Conservation (phyloP, 2,888 invertebrate genomes). For the Megalurothrips usitatus region DNA sequence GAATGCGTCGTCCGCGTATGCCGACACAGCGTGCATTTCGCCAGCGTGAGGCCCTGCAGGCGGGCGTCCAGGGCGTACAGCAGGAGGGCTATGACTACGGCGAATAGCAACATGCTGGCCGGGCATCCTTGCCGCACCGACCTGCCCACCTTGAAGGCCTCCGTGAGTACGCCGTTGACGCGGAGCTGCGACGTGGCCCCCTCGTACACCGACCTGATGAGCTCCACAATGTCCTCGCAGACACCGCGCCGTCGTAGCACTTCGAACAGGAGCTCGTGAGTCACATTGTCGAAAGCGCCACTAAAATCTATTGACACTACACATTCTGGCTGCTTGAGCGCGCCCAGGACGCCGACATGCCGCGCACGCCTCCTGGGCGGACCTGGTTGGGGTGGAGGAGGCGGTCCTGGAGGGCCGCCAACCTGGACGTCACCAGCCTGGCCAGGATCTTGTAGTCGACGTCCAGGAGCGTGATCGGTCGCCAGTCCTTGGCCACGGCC, state of each 20-base stretch:
- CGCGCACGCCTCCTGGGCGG: background rate
- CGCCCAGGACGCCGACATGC: background rate
- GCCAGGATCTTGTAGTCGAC: background rate
- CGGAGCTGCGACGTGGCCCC: no score
- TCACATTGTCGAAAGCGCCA: no score
- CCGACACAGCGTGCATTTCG: background rate
- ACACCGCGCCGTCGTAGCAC: background rate
- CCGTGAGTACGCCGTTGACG: background rate
- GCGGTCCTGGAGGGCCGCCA: background rate
- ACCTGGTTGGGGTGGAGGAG: background rate
- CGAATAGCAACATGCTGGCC: background rate
- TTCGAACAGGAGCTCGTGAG: background rate
- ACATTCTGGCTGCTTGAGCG: background rate
- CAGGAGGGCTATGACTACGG: background rate
- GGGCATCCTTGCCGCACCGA: background rate
- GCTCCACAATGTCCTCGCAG: background rate
- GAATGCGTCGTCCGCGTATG: background rate
- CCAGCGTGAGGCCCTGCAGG: background rate
- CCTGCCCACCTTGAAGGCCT: background rate
- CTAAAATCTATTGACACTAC: background rate
- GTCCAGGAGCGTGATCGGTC: background rate
- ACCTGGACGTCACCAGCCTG: background rate
- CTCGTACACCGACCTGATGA: background rate
- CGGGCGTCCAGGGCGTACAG: background rate
- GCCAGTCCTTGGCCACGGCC: background rate